A percentile compares a stretch with the other conserved stretches of the same genome.
phyloP scores from a whole-genome alignment of 2,888 invertebrate species.

The Lycaena phlaeas region DNA sequence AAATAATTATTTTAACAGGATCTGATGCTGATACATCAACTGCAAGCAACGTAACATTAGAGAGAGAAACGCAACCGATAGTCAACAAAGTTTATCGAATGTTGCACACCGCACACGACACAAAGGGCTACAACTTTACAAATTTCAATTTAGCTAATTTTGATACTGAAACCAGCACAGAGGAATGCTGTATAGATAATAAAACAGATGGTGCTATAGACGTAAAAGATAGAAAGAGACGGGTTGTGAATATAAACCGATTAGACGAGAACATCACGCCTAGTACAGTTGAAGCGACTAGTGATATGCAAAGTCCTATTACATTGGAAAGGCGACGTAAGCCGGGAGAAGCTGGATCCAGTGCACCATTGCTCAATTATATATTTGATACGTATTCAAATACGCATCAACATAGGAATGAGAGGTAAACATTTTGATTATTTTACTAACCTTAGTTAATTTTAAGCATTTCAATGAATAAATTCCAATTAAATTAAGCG shows the following conservation, averaged over 20 bases:
- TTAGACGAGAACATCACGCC: conserved; percentile 28
- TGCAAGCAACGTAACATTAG: conserved; percentile 33
- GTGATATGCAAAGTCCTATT: conserved; percentile 30
- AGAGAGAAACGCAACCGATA: conserved; percentile 38
- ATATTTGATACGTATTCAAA: conserved; percentile 64
- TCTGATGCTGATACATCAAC: conserved; percentile 49
- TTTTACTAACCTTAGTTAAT: too few relatives aligned
- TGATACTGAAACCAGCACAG: conserved; percentile 15
- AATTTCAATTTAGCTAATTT: background rate
- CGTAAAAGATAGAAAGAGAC: conserved; percentile 40
- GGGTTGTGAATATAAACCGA: conserved; percentile 39
- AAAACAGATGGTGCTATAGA: conserved; percentile 26
- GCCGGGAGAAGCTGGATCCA: conserved; percentile 56
- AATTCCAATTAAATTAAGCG: too few relatives aligned
- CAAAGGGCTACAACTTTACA: conserved; percentile 16
- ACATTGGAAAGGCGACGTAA: conserved; percentile 43
- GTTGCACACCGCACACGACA: conserved; percentile 35
- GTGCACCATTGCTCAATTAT: conserved; percentile 58
- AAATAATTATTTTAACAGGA: conserved; percentile 30
- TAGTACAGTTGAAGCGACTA: conserved; percentile 25
- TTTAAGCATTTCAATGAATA: too few relatives aligned
- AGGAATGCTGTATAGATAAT: conserved; percentile 22
- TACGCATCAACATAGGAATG: conserved; percentile 57
- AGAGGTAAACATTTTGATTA: conserved; percentile 60
- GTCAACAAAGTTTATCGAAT: conserved; percentile 60